phyloP scores from a whole-genome alignment of 2,888 invertebrate species.

The Alentia gelatinosa region DNA sequence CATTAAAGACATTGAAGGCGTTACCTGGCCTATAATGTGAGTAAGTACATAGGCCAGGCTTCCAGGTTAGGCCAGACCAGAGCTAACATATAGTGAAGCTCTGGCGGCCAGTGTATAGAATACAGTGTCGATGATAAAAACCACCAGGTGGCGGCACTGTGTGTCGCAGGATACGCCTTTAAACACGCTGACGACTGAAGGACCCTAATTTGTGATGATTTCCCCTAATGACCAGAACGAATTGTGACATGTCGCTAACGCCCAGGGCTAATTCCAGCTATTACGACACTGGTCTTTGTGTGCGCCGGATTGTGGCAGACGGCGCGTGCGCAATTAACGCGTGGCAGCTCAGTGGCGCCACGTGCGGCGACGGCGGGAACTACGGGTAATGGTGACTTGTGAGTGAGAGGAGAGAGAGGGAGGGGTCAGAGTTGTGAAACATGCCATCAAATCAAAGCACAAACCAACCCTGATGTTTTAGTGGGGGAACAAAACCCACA shows the following conservation, averaged over 20 bases:
- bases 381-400: background rate
- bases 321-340: background rate
- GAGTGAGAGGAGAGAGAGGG: background rate
- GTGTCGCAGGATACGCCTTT: no score
- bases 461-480: no score
- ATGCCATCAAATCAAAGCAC: background rate
- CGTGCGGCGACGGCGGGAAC: background rate
- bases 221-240: background rate
- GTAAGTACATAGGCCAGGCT: no score
- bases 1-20: no score
- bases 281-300: constrained; percentile 5
- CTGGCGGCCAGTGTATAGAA: no score
- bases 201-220: background rate
- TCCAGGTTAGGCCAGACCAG: no score
- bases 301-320: background rate
- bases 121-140: no score
- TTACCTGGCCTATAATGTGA: no score
- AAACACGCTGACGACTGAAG: background rate
- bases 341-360: background rate
- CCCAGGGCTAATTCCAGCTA: background rate
- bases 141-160: no score
- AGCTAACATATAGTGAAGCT: no score
- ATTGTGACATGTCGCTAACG: background rate
- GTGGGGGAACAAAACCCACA: no score
- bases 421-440: background rate